A percentile compares a stretch with the other conserved stretches of the same genome.
Conservation (phyloP, 2,797 vertebrate species). For the Knipowitschia caucasica region DNA sequence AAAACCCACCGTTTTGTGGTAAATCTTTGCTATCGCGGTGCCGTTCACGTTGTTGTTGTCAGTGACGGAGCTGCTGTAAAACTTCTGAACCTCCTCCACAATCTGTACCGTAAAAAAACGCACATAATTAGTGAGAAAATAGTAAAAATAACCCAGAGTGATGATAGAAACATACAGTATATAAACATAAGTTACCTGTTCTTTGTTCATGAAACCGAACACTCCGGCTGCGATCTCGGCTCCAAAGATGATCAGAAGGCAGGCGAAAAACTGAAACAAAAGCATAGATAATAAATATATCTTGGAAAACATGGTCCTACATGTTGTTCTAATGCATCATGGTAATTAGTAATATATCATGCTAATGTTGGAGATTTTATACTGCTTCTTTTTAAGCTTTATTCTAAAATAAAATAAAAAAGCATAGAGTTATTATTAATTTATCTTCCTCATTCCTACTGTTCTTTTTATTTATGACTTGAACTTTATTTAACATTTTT, state of each 20-base stretch:
- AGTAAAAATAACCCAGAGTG: too few species aligned
- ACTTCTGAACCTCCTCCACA: constrained; percentile 82
- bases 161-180: too few species aligned
- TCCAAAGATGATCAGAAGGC: constrained; percentile 93
- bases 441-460: too few species aligned
- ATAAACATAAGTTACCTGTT: constrained; percentile 67
- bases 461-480: too few species aligned
- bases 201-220: constrained; percentile 92
- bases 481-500: too few species aligned
- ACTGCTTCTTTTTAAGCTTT: too few species aligned
- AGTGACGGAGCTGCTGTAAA: constrained; percentile 77
- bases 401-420: too few species aligned
- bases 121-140: too few species aligned
- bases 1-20: constrained; percentile 81
- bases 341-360: not conserved
- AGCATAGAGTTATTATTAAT: too few species aligned
- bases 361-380: too few species aligned
- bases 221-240: constrained; percentile 92
- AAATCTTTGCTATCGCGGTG: constrained; percentile 69
- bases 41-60: constrained; percentile 56
- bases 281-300: too few species aligned
- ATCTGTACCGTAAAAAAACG: constrained; percentile 69
- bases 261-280: constrained; percentile 87
- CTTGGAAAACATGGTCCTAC: too few species aligned
- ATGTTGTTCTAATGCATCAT: not conserved